Conservation (phyloP, 2,797 vertebrate genomes). For the Paramormyrops hopkinsi region DNA sequence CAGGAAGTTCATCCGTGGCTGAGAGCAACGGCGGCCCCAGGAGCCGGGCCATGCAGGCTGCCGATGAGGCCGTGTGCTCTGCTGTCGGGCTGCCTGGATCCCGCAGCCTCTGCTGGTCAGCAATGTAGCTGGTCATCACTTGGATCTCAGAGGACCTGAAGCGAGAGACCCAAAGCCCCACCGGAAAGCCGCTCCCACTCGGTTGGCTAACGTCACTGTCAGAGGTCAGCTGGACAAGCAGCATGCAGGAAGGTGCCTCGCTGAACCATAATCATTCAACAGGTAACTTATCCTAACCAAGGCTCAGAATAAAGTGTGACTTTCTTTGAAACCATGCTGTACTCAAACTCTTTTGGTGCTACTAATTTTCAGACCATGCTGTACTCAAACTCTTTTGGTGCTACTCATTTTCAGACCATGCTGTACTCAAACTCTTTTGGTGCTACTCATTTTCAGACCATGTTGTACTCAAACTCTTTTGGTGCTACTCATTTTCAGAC, state of each 20-base stretch:
- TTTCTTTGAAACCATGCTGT: neutral
- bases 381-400: neutral
- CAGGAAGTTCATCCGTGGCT: neutral
- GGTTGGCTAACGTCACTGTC: neutral
- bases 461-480: neutral
- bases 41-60: neutral
- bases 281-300: slow-evolving; percentile 27
- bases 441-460: neutral
- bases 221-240: slow-evolving; percentile 30
- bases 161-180: neutral
- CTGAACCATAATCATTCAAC: slow-evolving; percentile 43
- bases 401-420: neutral
- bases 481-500: too few species aligned
- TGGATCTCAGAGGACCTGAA: neutral
- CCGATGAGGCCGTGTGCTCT: neutral
- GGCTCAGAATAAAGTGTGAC: neutral
- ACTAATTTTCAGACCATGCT: neutral
- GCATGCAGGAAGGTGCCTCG: slow-evolving; percentile 44
- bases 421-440: neutral
- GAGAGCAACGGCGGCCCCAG: neutral
- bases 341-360: neutral
- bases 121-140: neutral
- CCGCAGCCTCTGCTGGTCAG: neutral
- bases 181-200: neutral
- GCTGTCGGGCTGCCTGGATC: neutral